Base-by-base conservation (phyloP, 2,888 invertebrate species). In the Phaonia tiefii region DNA sequence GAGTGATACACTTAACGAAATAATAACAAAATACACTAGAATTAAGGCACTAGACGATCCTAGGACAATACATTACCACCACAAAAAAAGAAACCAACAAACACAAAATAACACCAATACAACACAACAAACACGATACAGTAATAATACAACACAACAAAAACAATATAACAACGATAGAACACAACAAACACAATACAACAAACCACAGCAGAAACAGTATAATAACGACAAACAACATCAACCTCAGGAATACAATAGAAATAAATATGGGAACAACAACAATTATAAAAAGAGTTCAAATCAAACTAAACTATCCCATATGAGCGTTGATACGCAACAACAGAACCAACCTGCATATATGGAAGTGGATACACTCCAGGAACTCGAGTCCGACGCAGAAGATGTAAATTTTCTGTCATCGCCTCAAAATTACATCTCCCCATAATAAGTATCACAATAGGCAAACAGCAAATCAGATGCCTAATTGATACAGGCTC, bases 401-500 rank as follows among this genome's bases (percentile, higher is more conserved):
- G 44, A 58, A 15, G 71, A 44, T 15, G 0, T 60, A 46, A 63
- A 73, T 75, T 46, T 66, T 75, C 44, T 67, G 54, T 7, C 31
- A 31, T 20, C 17, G 39, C 54, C 70, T 70, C 54, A n/a, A 56
- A 39, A 42, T 13, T 15, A 26, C 22, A 22, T 1, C 26, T 70
- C 22, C 56, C 56, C 2, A 70, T 58, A 70, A 13, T 70, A 42
- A 15, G 17, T 7, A 58, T 70, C 2, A 54, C 56, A 25, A 58
- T 70, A 42, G 58, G 42, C 1, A 58, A 58, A 26, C 70, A 70
- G 17, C 39, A 31, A 15, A 58, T 70, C n/a, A 70, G 26, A 58
- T 56, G 56, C 37, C 17, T 70, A 13, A 56, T 56, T 13, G 70
- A 54, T 22, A 56, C 70, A n/a, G 70, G 70, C 1, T 72, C 72